These are phyloP conservation scores for Hephaestus fuliginosus DNA, from an alignment of 2,797 vertebrate species.

Conservation along the genomic window DNA sequence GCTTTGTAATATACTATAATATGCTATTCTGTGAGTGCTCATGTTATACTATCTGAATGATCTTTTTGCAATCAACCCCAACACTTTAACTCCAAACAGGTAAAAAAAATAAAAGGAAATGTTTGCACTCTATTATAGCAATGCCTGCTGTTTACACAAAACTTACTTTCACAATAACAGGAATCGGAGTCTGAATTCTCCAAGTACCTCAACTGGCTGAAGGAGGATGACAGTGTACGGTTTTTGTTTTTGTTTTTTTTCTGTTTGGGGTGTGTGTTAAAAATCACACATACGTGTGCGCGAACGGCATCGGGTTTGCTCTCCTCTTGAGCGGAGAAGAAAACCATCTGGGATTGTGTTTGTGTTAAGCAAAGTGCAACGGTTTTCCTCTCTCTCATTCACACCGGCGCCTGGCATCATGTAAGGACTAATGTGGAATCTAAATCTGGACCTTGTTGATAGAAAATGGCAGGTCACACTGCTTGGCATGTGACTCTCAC, in stretches of 20 bases:
- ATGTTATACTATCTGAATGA: background rate
- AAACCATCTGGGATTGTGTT: slow-evolving; percentile 86
- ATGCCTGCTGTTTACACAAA: slow-evolving; percentile 36
- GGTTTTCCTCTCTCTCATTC: slow-evolving; percentile 70
- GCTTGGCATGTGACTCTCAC: slow-evolving; percentile 74
- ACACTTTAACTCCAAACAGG: background rate
- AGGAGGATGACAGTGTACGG: slow-evolving; percentile 50
- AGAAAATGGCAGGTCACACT: slow-evolving; percentile 78
- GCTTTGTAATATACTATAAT: background rate
- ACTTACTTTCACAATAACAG: slow-evolving; percentile 44
- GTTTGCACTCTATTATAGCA: slow-evolving; percentile 4
- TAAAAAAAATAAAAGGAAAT: slow-evolving; percentile 13
- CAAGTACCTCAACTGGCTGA: slow-evolving; percentile 46
- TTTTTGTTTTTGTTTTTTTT: slow-evolving; percentile 14
- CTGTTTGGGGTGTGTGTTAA: slow-evolving; percentile 65
- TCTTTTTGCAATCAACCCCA: background rate
- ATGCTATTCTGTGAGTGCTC: background rate
- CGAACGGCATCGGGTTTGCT: slow-evolving; percentile 67
- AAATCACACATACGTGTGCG: slow-evolving; percentile 79
- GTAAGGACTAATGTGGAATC: slow-evolving; percentile 74
- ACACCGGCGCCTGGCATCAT: slow-evolving; percentile 72
- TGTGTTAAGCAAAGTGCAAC: slow-evolving; percentile 86
- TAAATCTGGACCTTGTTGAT: slow-evolving; percentile 81
- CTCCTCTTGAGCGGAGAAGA: slow-evolving; percentile 72
- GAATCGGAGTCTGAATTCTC: slow-evolving; percentile 37